These are phyloP conservation scores for Hermodice carunculata DNA, from an alignment of 2,888 invertebrate genomes.

Conservation along the genomic window DNA sequence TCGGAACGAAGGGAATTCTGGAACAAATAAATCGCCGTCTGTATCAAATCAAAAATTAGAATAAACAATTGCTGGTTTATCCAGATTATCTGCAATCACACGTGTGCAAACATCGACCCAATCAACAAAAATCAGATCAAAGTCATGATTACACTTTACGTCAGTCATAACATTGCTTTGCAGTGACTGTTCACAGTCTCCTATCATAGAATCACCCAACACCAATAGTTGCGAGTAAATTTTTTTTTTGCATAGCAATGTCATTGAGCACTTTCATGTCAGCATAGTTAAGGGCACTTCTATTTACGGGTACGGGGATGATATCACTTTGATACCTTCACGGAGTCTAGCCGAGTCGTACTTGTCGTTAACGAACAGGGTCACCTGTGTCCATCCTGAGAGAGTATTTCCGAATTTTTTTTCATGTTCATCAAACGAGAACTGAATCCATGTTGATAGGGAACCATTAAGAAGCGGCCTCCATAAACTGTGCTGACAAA, in stretches of 20 bases:
- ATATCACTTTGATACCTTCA: too few species aligned
- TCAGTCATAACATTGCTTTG: too few species aligned
- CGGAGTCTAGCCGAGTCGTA: too few species aligned
- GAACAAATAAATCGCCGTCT: not conserved
- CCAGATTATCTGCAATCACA: not conserved
- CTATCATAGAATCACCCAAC: too few species aligned
- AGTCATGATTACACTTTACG: not conserved
- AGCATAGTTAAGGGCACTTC: too few species aligned
- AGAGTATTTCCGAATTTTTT: slow-evolving; percentile 6
- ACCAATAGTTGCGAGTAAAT: too few species aligned
- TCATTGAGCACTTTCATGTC: too few species aligned
- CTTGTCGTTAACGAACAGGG: not conserved
- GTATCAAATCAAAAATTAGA: not conserved
- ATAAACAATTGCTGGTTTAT: slow-evolving; percentile 7
- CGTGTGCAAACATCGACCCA: slow-evolving; percentile 1
- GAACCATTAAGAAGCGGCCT: not conserved
- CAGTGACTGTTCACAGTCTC: too few species aligned
- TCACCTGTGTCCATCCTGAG: slow-evolving; percentile 5
- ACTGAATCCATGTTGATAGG: slow-evolving; percentile 1
- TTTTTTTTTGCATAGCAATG: too few species aligned
- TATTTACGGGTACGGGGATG: too few species aligned
- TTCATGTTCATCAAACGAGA: slow-evolving; percentile 3
- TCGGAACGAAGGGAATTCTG: slow-evolving; percentile 19
- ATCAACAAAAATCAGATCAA: slow-evolving; percentile 10
- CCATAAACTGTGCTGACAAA: too few species aligned